phyloP scores from a whole-genome alignment of 1,140 invertebrate species.

The Agrypnia vestita region DNA sequence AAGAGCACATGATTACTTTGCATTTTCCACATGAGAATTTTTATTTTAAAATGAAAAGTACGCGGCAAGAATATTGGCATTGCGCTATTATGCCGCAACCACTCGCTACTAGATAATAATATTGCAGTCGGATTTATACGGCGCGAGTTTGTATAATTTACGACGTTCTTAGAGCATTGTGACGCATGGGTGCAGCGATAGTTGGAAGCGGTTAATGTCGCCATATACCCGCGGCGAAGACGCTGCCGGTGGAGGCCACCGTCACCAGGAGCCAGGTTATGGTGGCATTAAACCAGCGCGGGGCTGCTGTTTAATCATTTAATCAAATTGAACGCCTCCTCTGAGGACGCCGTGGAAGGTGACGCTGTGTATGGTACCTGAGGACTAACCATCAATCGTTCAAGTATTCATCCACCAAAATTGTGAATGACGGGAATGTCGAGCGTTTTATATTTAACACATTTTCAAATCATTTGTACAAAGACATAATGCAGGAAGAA shows the following conservation, averaged over 20 bases:
- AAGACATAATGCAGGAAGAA: too few species aligned
- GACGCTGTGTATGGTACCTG: not conserved
- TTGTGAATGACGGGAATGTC: too few species aligned
- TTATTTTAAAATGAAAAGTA: too few species aligned
- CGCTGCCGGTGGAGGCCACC: not conserved
- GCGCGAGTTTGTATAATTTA: constrained; percentile 46
- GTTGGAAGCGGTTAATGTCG: constrained; percentile 28
- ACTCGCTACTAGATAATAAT: constrained; percentile 15
- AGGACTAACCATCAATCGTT: too few species aligned
- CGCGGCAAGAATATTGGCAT: not conserved
- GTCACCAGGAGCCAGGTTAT: constrained; percentile 3
- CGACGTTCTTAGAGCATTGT: constrained; percentile 23
- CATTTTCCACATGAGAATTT: too few species aligned
- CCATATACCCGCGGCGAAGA: constrained; percentile 1
- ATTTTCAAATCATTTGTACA: too few species aligned
- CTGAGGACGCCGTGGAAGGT: not conserved
- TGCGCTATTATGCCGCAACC: not conserved
- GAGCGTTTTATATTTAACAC: too few species aligned
- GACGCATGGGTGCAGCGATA: constrained; percentile 29
- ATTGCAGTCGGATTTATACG: constrained; percentile 38
- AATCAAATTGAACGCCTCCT: constrained; percentile 22
- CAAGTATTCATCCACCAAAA: too few species aligned
- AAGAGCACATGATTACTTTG: too few species aligned
- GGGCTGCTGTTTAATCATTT: constrained; percentile 10
- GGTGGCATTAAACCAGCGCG: constrained; percentile 30